These are phyloP conservation scores for Acropternis orthonyx DNA, from an alignment of 2,797 vertebrate genomes.

Conservation along the genomic window DNA sequence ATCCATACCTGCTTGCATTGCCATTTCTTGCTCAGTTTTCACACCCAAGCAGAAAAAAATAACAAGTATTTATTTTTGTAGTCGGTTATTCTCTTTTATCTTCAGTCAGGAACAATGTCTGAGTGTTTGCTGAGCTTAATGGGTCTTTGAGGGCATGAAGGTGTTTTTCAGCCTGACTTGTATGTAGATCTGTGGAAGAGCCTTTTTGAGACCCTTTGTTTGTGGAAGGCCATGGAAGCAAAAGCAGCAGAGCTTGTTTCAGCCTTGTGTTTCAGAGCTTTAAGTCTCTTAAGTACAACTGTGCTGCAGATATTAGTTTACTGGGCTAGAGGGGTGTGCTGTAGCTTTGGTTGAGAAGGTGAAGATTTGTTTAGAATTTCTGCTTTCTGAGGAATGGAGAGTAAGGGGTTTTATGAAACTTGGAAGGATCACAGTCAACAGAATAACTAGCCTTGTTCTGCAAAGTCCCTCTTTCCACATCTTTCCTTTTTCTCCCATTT, in stretches of 20 bases:
- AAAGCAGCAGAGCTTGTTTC: conserved; percentile 11
- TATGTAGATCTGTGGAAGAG: not conserved
- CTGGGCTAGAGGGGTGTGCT: not conserved
- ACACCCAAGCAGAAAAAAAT: not conserved
- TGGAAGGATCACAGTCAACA: not conserved
- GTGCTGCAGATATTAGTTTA: not conserved
- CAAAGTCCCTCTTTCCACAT: not conserved
- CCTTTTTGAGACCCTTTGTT: conserved; percentile 23
- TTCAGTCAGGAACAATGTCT: not conserved
- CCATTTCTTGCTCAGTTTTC: not conserved
- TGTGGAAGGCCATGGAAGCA: not conserved
- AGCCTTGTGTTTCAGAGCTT: not conserved
- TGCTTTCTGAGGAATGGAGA: conserved; percentile 44
- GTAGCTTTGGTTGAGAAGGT: conserved; percentile 67
- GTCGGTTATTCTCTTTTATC: conserved; percentile 8
- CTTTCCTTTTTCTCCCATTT: not conserved
- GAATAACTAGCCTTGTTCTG: not conserved
- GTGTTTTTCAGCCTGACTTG: not conserved
- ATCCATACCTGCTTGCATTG: not conserved
- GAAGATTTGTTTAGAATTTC: conserved; percentile 73
- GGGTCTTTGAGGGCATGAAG: not conserved
- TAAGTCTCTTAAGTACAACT: not conserved
- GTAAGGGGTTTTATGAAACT: not conserved
- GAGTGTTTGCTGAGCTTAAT: not conserved
- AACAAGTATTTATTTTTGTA: not conserved